Evolutionary conservation across 2,797 vertebrate species (phyloP), one percentile per base, ranked within the genome.

Genomic region (Brachymystax lenok): DNA sequence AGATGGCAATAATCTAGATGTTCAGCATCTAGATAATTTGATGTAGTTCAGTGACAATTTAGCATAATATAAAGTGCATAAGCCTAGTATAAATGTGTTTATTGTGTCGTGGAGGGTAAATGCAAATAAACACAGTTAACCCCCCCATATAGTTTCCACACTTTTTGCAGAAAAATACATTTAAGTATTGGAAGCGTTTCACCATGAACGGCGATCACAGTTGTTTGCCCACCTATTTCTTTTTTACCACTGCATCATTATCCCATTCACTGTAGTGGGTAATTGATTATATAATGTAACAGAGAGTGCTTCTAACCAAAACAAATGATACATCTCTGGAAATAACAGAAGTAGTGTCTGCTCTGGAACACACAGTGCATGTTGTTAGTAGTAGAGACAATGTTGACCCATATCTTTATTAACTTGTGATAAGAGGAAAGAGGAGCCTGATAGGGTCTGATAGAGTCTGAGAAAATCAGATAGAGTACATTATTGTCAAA

Each of bases 391-490:
- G 68, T 6, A 5, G 28, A 50, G 71, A 67, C 19, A 6, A 54
- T 64, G 77, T 70, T 0, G 2, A 10, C 28, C 13, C 28, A 30
- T 83, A 86, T 86, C 84, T 88, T 82, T 82, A 84, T 21, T 68
- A 72, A 24, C 19, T 74, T 54, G n/a, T 63, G 78, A 89, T 83
- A 85, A 85, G 80, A 85, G 80, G 79, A 83, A 86, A 74, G 63
- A 84, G 76, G 71, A 80, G 74, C 67, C 80, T 78, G 87, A 90
- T 88, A 84, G 75, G 27, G 52, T 72, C 79, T 74, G 90, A 90
- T 46, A 46, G 40, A 46, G 40, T 46, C 40, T 74, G 90, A 90
- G 85, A 90, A 88, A 87, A 80, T 91, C 88, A 88, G 87, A 92
- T 93, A 88, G 76, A 82, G 63, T 0, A 61, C 73, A 50, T 80